Evolutionary conservation across 2,888 invertebrate species (phyloP), one percentile per base, ranked within the genome.

Genomic region (Ceraclea dissimilis): DNA sequence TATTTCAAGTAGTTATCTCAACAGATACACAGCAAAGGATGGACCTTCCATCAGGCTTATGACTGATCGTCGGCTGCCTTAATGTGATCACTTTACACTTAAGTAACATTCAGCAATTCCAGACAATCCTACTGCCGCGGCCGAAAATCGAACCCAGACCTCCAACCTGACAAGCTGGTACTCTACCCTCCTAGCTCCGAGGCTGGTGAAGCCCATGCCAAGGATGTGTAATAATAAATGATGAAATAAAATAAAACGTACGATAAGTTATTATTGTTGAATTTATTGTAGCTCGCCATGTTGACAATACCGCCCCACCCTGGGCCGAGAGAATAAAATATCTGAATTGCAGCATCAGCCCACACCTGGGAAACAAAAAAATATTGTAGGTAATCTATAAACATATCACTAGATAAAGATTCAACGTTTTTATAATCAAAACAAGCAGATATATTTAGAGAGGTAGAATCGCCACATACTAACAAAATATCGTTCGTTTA

Each of bases 341-440:
- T 87, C 72, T 94, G 93, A n/a, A 91, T 85, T 0, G 92, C 91
- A 1, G 94, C 94, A 70, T 93, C 93, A 1, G 89, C 86, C 94
- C 94, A 94, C 2, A 93, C 87, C 90, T 90, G 66, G 43, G 63
- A 64, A 34, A 51, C 13, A 39, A 39, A 39, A 8, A 39, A 16
- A 39, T 31, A 21, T 21, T n/a, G 21, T 11, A 49, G 21, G 8
- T 5, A 44, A 44, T 13, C 16, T 44, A 44, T 6, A n/a, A n/a
- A n/a, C n/a, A n/a, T 33, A 33, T 8, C 8, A 33, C 8, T 33
- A 33, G 8, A 10, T 33, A 10, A 11, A 33, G 8, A 33, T 33
- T 33, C 10, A 10, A 8, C 8, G 33, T 33, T 10, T 33, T 33
- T 33, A 10, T 33, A 10, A 33, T 11, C 11, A 10, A 33, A 33